Evolutionary conservation across 2,888 invertebrate genomes (phyloP).

Genomic region (Parelbella ahira): DNA sequence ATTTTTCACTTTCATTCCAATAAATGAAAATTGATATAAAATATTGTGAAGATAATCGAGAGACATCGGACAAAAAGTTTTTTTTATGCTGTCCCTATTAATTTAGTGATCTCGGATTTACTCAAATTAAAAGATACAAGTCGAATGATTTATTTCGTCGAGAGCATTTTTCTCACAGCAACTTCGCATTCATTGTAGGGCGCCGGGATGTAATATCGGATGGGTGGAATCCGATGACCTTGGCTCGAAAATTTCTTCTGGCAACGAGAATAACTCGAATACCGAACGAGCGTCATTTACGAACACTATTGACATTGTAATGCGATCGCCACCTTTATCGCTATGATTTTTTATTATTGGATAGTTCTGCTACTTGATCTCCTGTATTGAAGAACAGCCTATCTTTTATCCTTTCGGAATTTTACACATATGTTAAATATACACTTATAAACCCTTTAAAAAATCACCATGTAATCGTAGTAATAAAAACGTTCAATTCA

Average conservation of each 20-base stretch:
- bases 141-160: slow-evolving; percentile 17
- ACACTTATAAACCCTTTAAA: too few species aligned
- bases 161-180: slow-evolving; percentile 15
- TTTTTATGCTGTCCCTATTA: too few species aligned
- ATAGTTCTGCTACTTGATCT: too few species aligned
- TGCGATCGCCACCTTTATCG: neutral
- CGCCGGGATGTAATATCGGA: slow-evolving; percentile 20
- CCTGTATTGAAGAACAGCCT: too few species aligned
- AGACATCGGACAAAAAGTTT: too few species aligned
- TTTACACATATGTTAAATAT: too few species aligned
- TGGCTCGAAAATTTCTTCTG: slow-evolving; percentile 29
- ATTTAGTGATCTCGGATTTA: neutral
- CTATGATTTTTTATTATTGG: neutral
- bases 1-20: too few species aligned
- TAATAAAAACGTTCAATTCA: too few species aligned
- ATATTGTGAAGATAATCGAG: too few species aligned
- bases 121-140: slow-evolving; percentile 3
- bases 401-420: too few species aligned
- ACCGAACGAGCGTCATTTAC: slow-evolving; percentile 17
- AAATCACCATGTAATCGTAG: too few species aligned
- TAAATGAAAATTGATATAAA: too few species aligned
- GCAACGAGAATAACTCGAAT: slow-evolving; percentile 30
- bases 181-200: slow-evolving; percentile 28
- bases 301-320: slow-evolving; percentile 10
- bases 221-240: slow-evolving; percentile 28